Evolutionary conservation across 2,888 invertebrate genomes (phyloP).

Genomic region (Brenthis daphne): DNA sequence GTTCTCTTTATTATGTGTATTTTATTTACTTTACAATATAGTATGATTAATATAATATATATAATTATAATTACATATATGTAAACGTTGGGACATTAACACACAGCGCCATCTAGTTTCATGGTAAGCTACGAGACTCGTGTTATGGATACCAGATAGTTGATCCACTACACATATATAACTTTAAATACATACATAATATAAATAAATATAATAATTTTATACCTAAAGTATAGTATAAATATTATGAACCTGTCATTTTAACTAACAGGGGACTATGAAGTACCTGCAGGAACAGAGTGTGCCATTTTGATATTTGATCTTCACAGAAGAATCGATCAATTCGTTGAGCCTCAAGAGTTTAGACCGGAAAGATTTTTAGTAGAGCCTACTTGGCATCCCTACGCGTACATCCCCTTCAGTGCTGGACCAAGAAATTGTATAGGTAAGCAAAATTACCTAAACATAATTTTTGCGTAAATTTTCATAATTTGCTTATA

Average conservation of each 20-base stretch:
- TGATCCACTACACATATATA: no score
- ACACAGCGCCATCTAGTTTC: no score
- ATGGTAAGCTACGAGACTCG: no score
- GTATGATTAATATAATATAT: background rate
- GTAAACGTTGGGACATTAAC: no score
- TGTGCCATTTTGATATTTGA: constrained; percentile 44
- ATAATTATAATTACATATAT: background rate
- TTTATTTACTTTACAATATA: background rate
- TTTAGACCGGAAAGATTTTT: constrained; percentile 78
- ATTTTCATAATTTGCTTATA: no score
- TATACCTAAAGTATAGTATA: background rate
- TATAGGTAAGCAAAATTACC: constrained; percentile 70
- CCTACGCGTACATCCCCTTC: constrained; percentile 73
- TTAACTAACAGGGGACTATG: constrained; percentile 25
- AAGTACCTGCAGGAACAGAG: constrained; percentile 28
- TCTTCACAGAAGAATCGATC: constrained; percentile 65
- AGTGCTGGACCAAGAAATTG: constrained; percentile 86
- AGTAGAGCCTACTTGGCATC: constrained; percentile 62
- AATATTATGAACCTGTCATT: background rate
- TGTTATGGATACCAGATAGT: no score
- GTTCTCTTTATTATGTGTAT: no score
- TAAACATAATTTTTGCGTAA: background rate
- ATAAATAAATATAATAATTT: no score
- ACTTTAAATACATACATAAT: no score
- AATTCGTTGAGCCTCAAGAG: constrained; percentile 71